Evolutionary conservation across 2,113 vertebrate species (phyloP).

Genomic region (Prietella phreatophila): DNA sequence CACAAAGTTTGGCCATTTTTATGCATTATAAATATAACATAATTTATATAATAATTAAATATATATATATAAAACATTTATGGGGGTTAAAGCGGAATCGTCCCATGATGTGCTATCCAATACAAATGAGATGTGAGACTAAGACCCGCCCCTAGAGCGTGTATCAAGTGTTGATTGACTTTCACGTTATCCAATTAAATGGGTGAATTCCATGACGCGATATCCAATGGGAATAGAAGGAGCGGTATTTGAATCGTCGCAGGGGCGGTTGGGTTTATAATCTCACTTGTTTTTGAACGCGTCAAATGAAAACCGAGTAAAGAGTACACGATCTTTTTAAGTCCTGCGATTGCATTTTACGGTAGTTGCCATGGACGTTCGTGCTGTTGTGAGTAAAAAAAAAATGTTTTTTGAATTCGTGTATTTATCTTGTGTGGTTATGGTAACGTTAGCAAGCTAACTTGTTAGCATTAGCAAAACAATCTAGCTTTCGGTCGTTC

Average conservation of each 20-base stretch:
- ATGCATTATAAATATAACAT: neutral
- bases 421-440: neutral
- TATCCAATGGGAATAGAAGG: slow-evolving; percentile 63
- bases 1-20: neutral
- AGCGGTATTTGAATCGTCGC: slow-evolving; percentile 69
- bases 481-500: neutral
- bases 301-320: neutral
- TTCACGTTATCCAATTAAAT: slow-evolving; percentile 49
- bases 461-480: neutral
- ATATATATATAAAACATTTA: neutral
- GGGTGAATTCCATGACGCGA: neutral
- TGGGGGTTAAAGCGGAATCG: neutral
- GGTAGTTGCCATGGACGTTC: slow-evolving; percentile 45
- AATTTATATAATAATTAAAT: neutral
- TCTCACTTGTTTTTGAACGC: neutral
- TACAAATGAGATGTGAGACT: neutral
- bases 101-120: neutral
- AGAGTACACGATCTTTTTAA: too few species aligned
- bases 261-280: neutral
- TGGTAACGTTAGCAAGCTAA: neutral
- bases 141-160: neutral
- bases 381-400: slow-evolving; percentile 54
- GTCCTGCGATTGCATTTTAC: neutral
- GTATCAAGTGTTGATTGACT: slow-evolving; percentile 18
- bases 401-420: too few species aligned